A percentile compares a stretch with the other conserved stretches of the same genome.
Conservation (phyloP, 2,113 vertebrate genomes). For the Lanius collurio region DNA sequence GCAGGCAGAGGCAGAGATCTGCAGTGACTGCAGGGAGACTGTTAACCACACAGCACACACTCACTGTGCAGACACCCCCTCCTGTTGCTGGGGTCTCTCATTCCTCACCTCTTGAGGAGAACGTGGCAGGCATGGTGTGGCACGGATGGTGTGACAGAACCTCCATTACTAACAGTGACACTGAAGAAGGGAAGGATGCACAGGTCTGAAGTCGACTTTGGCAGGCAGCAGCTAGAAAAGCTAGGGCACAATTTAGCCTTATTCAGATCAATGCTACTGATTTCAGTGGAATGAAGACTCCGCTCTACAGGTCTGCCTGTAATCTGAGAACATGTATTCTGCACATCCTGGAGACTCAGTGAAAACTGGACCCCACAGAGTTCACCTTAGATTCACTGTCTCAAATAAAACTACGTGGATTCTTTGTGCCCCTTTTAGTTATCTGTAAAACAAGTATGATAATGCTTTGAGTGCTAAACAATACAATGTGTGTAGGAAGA, state of each 20-base stretch:
- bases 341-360: background rate
- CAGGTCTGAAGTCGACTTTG: background rate
- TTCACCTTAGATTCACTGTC: constrained; percentile 14
- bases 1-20: background rate
- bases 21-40: background rate
- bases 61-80: background rate
- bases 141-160: background rate
- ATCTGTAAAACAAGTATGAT: constrained; percentile 54
- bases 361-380: constrained; percentile 38
- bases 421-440: constrained; percentile 34
- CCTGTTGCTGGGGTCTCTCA: background rate
- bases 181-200: background rate
- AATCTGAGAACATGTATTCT: constrained; percentile 17
- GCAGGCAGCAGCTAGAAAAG: background rate
- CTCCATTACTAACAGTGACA: background rate
- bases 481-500: constrained; percentile 62
- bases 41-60: background rate
- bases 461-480: constrained; percentile 59
- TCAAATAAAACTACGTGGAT: background rate
- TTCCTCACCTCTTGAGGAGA: background rate
- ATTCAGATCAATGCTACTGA: constrained; percentile 20
- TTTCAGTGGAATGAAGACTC: constrained; percentile 8
- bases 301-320: background rate
- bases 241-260: background rate
- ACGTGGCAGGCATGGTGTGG: background rate